These are phyloP conservation scores for Sorex fumeus DNA, from an alignment of 2,113 vertebrate species.

Conservation along the genomic window DNA sequence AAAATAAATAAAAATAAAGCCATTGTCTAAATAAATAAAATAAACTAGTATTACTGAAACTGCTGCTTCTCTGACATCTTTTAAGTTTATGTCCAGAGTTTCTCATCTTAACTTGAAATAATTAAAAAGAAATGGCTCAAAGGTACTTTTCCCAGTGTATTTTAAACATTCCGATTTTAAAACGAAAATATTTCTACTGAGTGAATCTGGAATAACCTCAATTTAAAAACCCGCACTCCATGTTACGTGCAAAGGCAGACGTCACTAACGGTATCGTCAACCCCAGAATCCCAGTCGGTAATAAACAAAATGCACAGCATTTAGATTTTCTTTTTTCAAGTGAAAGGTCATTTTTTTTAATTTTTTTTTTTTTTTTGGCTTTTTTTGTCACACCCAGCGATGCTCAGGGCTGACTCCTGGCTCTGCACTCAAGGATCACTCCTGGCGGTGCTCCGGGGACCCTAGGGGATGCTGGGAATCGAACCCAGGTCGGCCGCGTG, in stretches of 20 bases:
- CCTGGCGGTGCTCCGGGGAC: no score
- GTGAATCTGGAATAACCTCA: not conserved
- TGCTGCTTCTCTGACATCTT: slow-evolving; percentile 4
- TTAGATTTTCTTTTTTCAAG: slow-evolving; percentile 38
- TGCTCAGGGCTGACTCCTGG: no score
- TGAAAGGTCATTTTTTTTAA: no score
- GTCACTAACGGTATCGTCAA: no score
- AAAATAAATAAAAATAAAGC: no score
- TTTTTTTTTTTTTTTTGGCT: slow-evolving; percentile 7
- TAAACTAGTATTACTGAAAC: slow-evolving; percentile 21
- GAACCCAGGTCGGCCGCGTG: no score
- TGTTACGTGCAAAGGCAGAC: not conserved
- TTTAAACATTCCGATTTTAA: slow-evolving; percentile 50
- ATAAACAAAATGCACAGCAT: not conserved
- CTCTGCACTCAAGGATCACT: no score
- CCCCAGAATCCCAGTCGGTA: no score
- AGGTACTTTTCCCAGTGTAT: slow-evolving; percentile 4
- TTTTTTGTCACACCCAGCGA: no score
- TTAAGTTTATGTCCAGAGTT: slow-evolving; percentile 32
- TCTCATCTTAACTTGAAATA: slow-evolving; percentile 43
- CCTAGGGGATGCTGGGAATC: no score
- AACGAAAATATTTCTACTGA: slow-evolving; percentile 46
- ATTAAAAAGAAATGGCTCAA: no score
- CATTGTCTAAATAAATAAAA: no score
- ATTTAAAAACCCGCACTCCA: not conserved